Percentiles rank a stretch among this genome's conserved stretches.
Conservation (phyloP, 2,888 invertebrate genomes). For the Cenopis cana region DNA sequence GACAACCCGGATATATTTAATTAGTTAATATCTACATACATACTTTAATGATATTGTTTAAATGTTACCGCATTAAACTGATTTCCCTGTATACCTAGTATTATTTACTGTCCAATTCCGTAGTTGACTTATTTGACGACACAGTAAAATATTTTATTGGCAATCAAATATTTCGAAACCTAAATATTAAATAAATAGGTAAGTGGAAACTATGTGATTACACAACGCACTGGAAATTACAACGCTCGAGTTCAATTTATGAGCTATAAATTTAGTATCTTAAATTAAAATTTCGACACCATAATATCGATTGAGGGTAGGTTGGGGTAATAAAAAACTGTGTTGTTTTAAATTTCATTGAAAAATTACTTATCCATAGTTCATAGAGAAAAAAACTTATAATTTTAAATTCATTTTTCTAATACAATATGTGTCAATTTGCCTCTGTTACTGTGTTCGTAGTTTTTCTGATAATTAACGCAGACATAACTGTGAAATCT, state of each 20-base stretch:
- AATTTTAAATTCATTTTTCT: not conserved
- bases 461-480: conserved; percentile 13
- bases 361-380: not conserved
- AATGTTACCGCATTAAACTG: conserved; percentile 48
- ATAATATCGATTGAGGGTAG: not conserved
- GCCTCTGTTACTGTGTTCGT: conserved; percentile 2
- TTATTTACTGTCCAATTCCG: conserved; percentile 36
- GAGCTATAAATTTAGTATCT: not conserved
- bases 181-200: not conserved
- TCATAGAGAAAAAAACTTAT: not conserved
- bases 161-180: conserved; percentile 1
- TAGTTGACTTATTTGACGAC: not conserved
- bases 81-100: conserved; percentile 41
- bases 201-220: not conserved
- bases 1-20: not conserved
- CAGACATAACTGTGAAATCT: conserved; percentile 21
- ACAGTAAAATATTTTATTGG: not conserved
- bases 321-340: conserved; percentile 6
- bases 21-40: not conserved
- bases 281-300: conserved; percentile 16
- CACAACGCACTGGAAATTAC: not conserved
- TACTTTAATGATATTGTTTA: not conserved
- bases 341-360: not conserved
- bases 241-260: not conserved
- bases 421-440: conserved; percentile 2